Conservation (phyloP, 2,113 vertebrate species). For the Actenoides lindsayi region DNA sequence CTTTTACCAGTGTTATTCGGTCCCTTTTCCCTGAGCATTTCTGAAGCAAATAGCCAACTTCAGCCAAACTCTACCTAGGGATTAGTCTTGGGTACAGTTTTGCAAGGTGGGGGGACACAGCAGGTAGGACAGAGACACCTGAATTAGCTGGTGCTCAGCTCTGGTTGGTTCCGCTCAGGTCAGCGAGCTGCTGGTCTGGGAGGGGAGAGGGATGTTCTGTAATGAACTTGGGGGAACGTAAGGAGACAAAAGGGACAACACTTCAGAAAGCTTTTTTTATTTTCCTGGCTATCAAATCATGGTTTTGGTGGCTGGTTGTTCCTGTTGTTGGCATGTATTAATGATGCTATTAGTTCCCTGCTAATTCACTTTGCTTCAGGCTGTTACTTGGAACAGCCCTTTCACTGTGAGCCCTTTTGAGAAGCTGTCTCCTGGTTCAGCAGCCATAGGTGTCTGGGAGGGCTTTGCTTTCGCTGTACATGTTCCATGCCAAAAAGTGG, state of each 20-base stretch:
- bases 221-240: too few species aligned
- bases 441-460: not conserved
- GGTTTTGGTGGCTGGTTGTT: not conserved
- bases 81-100: not conserved
- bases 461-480: fast-evolving
- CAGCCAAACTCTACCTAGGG: not conserved
- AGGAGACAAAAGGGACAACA: not conserved
- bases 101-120: fast-evolving
- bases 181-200: not conserved
- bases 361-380: not conserved
- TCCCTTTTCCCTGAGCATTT: not conserved
- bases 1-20: too few species aligned
- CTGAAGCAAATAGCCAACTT: not conserved
- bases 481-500: fast-evolving
- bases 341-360: not conserved
- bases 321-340: not conserved
- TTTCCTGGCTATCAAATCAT: fast-evolving
- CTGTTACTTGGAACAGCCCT: not conserved
- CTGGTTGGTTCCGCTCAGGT: not conserved
- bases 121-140: not conserved
- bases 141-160: not conserved
- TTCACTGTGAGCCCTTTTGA: not conserved
- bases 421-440: not conserved
- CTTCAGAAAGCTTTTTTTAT: not conserved
- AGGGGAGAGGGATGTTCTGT: not conserved